These are phyloP conservation scores for Gymnosoma rotundatum DNA, from an alignment of 2,888 invertebrate genomes.

Conservation along the genomic window DNA sequence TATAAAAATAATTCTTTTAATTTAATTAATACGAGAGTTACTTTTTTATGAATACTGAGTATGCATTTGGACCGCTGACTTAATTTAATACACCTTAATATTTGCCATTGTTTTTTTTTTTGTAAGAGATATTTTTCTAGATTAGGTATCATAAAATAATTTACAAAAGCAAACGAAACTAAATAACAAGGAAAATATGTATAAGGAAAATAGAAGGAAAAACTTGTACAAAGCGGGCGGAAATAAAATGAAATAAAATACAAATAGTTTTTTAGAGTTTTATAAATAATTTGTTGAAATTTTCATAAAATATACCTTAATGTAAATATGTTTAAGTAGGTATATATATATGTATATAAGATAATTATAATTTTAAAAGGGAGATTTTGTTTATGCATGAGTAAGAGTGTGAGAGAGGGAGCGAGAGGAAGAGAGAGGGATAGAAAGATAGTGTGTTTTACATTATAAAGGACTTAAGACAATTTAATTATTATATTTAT, in stretches of 20 bases:
- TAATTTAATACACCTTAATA: slow-evolving; percentile 2
- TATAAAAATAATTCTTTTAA: no score
- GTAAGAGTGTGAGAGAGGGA: not conserved
- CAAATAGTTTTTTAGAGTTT: not conserved
- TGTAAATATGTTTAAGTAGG: not conserved
- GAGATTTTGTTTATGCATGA: not conserved
- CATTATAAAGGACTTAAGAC: slow-evolving; percentile 39
- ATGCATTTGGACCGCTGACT: not conserved
- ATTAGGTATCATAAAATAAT: slow-evolving; percentile 37
- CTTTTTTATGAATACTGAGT: not conserved
- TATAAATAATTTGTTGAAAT: slow-evolving; percentile 40
- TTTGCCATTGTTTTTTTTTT: slow-evolving; percentile 32
- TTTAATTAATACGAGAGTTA: no score
- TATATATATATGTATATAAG: slow-evolving; percentile 4
- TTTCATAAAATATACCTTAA: slow-evolving; percentile 39
- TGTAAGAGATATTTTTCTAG: slow-evolving; percentile 10
- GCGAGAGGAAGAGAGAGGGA: not conserved
- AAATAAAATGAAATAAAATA: slow-evolving; percentile 27
- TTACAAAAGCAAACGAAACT: slow-evolving; percentile 22
- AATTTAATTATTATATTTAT: slow-evolving; percentile 26
- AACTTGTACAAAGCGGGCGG: not conserved
- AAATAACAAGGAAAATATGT: not conserved
- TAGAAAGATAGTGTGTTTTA: not conserved
- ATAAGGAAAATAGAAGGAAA: no score
- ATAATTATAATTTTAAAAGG: not conserved